phyloP scores from a whole-genome alignment of 2,113 vertebrate genomes.

The Corythornis cristatus region DNA sequence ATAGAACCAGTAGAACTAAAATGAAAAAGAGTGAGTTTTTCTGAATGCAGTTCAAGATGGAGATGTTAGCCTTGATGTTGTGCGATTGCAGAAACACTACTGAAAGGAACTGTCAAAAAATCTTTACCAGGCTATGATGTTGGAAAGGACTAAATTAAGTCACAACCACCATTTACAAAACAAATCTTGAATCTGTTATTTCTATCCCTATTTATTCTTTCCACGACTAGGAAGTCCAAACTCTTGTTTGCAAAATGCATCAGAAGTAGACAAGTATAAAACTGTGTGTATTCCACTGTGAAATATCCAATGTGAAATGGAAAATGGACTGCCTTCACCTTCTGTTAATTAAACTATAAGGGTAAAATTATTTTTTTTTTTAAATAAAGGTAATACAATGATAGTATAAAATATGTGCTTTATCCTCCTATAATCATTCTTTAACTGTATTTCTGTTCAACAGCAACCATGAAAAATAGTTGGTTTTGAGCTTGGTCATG shows the following conservation, averaged over 20 bases:
- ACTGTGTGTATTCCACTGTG: too few relatives aligned
- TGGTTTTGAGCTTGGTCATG: not conserved
- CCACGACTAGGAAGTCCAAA: not conserved
- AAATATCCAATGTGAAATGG: not conserved
- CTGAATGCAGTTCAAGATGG: not conserved
- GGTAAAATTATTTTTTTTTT: not conserved
- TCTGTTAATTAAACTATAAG: not conserved
- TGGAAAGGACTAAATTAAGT: not conserved
- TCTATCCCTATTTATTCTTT: not conserved
- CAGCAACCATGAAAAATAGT: not conserved
- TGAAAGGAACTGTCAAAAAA: not conserved
- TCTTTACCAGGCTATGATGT: not conserved
- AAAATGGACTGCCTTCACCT: not conserved
- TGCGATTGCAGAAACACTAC: not conserved
- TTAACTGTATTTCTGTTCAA: not conserved
- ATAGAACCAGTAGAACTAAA: not conserved
- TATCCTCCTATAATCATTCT: not conserved
- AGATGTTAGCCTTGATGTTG: not conserved
- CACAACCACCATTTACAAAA: fast-evolving
- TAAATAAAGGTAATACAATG: not conserved
- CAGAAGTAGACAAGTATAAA: not conserved
- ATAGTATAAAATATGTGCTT: not conserved
- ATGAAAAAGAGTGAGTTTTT: not conserved
- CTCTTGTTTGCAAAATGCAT: not conserved
- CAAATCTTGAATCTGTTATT: not conserved